Percentiles rank a stretch among this genome's conserved stretches.
Evolutionary conservation across 2,113 vertebrate species (phyloP).

Genomic region (Asarcornis scutulata): DNA sequence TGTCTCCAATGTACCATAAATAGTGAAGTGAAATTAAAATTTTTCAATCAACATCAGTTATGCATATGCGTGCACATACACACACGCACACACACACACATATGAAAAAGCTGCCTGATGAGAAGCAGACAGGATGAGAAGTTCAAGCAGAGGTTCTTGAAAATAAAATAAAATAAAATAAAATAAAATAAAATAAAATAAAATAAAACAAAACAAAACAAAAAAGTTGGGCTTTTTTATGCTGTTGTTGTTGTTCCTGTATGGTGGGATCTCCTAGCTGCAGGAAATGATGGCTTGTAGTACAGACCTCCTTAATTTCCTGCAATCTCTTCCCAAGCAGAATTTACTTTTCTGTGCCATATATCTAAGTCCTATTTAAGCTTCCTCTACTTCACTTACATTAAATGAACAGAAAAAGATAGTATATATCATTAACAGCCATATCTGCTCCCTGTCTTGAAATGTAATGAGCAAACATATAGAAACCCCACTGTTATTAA

Average conservation of each 20-base stretch:
- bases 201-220: neutral
- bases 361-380: neutral
- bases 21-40: slow-evolving; percentile 67
- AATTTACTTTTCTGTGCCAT: neutral
- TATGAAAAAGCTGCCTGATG: slow-evolving; percentile 23
- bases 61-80: neutral
- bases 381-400: neutral
- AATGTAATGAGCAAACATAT: neutral
- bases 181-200: neutral
- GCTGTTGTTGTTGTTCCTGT: slow-evolving; percentile 16
- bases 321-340: neutral
- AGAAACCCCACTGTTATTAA: neutral
- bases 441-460: neutral
- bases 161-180: neutral
- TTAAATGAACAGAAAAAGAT: neutral
- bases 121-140: slow-evolving; percentile 64
- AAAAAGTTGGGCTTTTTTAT: neutral
- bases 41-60: slow-evolving; percentile 57
- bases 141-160: slow-evolving; percentile 41
- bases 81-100: neutral
- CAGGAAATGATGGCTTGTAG: slow-evolving; percentile 35
- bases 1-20: slow-evolving; percentile 74
- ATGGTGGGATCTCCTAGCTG: slow-evolving; percentile 17
- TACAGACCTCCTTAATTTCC: slow-evolving; percentile 62
- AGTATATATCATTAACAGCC: neutral